A percentile compares a stretch with the other conserved stretches of the same genome.
Conservation (phyloP, 2,888 invertebrate species). For the Ichneumoninae sp. region DNA sequence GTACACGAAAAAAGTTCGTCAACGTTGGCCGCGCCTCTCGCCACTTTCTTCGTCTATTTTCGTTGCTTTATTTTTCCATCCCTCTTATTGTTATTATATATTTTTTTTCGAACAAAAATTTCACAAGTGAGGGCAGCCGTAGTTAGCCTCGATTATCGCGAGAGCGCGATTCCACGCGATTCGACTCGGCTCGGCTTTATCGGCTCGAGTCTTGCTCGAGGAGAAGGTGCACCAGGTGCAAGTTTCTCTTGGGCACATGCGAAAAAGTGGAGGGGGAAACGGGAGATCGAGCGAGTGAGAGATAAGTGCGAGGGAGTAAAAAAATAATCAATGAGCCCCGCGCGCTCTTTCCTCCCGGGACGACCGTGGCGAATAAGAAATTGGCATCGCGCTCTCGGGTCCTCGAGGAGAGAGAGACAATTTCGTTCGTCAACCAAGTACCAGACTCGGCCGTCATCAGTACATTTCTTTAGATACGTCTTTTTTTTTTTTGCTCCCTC, state of each 20-base stretch:
- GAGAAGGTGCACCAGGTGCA: slow-evolving; percentile 36
- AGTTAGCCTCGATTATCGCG: slow-evolving; percentile 62
- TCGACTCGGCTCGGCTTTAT: slow-evolving; percentile 59
- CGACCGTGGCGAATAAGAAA: slow-evolving; percentile 66
- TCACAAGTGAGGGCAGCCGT: slow-evolving; percentile 20
- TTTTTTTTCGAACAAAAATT: slow-evolving; percentile 34
- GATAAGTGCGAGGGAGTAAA: slow-evolving; percentile 53
- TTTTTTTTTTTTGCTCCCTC: slow-evolving; percentile 22
- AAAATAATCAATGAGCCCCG: slow-evolving; percentile 60
- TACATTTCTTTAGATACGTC: slow-evolving; percentile 32
- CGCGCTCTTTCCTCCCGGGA: slow-evolving; percentile 22
- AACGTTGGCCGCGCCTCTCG: slow-evolving; percentile 57
- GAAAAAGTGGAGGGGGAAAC: slow-evolving; percentile 7
- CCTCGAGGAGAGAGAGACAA: slow-evolving; percentile 48
- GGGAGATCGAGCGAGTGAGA: slow-evolving; percentile 43
- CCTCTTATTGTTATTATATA: neutral
- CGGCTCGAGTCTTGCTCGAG: slow-evolving; percentile 34
- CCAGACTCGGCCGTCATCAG: slow-evolving; percentile 50
- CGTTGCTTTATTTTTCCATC: slow-evolving; percentile 15
- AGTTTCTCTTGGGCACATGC: neutral
- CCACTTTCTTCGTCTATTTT: slow-evolving; percentile 24
- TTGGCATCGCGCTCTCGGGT: slow-evolving; percentile 53
- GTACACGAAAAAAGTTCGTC: slow-evolving; percentile 43
- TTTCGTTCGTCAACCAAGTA: slow-evolving; percentile 62
- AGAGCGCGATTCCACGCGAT: slow-evolving; percentile 51